A percentile compares a stretch with the other conserved stretches of the same genome.
Conservation (phyloP, 2,113 vertebrate species). For the Choloepus hoffmanni region DNA sequence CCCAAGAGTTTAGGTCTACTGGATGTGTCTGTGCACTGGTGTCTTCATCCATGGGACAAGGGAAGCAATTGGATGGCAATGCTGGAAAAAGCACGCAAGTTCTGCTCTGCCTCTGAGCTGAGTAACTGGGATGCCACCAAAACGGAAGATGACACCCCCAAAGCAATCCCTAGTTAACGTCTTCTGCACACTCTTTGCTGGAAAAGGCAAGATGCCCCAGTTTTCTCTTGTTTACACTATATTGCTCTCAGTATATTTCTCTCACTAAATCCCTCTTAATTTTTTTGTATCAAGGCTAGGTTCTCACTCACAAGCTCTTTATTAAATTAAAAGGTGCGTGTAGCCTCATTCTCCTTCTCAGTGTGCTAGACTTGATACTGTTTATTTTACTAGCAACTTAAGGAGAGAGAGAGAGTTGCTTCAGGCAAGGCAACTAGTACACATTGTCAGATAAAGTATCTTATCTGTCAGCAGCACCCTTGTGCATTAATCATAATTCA, state of each 20-base stretch:
- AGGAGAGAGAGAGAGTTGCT: conserved; percentile 80
- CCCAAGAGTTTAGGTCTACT: background rate
- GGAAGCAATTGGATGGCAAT: background rate
- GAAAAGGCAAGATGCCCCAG: background rate
- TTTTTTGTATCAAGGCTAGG: conserved; percentile 77
- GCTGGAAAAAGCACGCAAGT: background rate
- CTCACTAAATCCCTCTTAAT: background rate
- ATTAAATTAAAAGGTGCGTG: conserved; percentile 79
- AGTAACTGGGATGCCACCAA: background rate
- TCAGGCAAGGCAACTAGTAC: conserved; percentile 88
- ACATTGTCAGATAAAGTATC: conserved; percentile 92
- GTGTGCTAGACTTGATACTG: conserved; percentile 84
- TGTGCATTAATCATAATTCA: conserved; percentile 96
- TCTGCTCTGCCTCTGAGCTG: conserved; percentile 23
- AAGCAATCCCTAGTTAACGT: background rate
- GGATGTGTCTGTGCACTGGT: background rate
- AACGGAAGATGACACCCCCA: background rate
- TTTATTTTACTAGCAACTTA: conserved; percentile 89
- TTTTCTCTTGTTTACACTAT: background rate
- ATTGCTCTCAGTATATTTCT: background rate
- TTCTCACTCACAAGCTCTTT: conserved; percentile 69
- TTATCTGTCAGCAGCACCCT: conserved; percentile 93
- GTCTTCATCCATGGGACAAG: conserved; percentile 8
- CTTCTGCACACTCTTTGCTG: background rate
- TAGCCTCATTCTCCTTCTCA: conserved; percentile 81